Percentiles rank a stretch among this genome's conserved stretches.
Conservation (phyloP, 1,140 invertebrate species). For the Riptortus pedestris region DNA sequence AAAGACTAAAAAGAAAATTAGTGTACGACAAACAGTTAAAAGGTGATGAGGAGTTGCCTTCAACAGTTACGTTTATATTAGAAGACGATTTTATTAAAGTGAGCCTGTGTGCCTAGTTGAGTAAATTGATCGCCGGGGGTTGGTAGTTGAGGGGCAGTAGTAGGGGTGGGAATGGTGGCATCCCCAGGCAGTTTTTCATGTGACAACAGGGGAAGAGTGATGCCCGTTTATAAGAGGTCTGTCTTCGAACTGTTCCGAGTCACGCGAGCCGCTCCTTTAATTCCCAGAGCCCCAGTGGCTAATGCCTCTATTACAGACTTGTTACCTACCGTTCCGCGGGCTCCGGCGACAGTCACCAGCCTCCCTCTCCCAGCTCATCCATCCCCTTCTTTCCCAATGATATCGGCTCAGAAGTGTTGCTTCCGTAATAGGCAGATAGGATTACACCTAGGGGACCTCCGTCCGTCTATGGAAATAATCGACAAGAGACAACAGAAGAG, state of each 20-base stretch:
- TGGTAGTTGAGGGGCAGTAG: not conserved
- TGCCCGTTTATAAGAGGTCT: constrained; percentile 12
- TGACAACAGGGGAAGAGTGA: constrained; percentile 16
- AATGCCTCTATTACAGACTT: constrained; percentile 17
- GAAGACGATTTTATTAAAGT: constrained; percentile 2
- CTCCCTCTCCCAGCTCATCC: not conserved
- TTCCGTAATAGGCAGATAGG: too few relatives aligned
- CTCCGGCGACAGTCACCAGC: not conserved
- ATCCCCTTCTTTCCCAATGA: too few relatives aligned
- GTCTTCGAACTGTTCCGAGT: constrained; percentile 10
- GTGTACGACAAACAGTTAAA: too few relatives aligned
- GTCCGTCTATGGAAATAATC: too few relatives aligned
- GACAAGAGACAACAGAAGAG: too few relatives aligned
- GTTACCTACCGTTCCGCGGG: not conserved
- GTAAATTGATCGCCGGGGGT: constrained; percentile 8
- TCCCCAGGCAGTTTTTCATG: not conserved
- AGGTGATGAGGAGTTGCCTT: too few relatives aligned
- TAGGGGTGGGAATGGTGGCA: not conserved
- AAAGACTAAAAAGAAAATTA: too few relatives aligned
- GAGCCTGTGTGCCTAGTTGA: not conserved
- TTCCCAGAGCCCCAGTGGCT: not conserved
- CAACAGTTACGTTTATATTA: constrained; percentile 3
- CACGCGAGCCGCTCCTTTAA: constrained; percentile 5
- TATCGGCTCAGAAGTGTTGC: too few relatives aligned
- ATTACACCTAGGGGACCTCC: too few relatives aligned